Conservation (phyloP, 2,797 vertebrate genomes). For the Sphaeramia orbicularis region DNA sequence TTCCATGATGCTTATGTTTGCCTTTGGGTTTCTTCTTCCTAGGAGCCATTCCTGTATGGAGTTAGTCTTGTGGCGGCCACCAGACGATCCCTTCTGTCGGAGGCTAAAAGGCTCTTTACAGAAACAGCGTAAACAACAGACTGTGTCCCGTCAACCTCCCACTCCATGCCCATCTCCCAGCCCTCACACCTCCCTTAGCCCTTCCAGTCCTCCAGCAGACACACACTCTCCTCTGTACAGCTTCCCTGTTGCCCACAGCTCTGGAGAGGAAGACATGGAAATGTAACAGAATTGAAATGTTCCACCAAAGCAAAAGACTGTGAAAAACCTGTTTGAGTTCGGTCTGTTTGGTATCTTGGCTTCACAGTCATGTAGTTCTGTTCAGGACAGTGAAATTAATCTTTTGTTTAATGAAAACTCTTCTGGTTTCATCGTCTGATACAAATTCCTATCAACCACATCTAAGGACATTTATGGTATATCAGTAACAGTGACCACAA, state of each 20-base stretch:
- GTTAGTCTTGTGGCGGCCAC: slow-evolving; percentile 88
- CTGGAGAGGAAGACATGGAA: slow-evolving; percentile 88
- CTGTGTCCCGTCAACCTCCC: slow-evolving; percentile 62
- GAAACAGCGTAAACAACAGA: slow-evolving; percentile 83
- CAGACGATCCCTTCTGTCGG: slow-evolving; percentile 81
- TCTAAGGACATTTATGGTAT: slow-evolving; percentile 3
- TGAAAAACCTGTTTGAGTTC: slow-evolving; percentile 20
- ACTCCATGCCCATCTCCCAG: slow-evolving; percentile 70
- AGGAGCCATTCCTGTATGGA: slow-evolving; percentile 90
- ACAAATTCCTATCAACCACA: not conserved
- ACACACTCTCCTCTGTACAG: slow-evolving; percentile 60
- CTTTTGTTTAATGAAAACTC: slow-evolving; percentile 38
- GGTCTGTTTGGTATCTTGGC: slow-evolving; percentile 23
- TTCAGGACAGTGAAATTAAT: slow-evolving; percentile 31
- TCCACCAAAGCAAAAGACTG: slow-evolving; percentile 43
- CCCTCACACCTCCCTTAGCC: slow-evolving; percentile 51
- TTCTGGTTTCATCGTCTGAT: slow-evolving; percentile 19
- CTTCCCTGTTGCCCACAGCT: slow-evolving; percentile 63
- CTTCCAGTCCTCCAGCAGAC: slow-evolving; percentile 57
- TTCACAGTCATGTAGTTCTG: slow-evolving; percentile 30
- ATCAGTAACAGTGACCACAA: slow-evolving; percentile 8
- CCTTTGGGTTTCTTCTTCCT: not conserved
- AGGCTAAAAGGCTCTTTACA: slow-evolving; percentile 82
- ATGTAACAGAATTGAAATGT: slow-evolving; percentile 67
- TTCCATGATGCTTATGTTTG: not conserved